Percentiles rank a stretch among this genome's conserved stretches.
Conservation (phyloP, 2,113 vertebrate species). For the Rousettus leschenaultii region DNA sequence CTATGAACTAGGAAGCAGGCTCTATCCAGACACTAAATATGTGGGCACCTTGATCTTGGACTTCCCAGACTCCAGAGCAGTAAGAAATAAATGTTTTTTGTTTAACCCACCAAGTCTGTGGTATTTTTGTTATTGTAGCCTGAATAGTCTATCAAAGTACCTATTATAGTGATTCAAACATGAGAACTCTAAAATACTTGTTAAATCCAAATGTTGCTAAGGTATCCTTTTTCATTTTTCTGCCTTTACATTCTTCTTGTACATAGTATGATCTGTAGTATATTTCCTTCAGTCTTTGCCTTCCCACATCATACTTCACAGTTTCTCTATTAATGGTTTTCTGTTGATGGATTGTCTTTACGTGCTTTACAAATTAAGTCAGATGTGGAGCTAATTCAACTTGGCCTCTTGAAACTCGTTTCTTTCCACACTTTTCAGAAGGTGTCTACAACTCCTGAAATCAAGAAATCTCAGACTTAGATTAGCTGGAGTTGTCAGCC, state of each 20-base stretch:
- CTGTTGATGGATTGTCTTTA: background rate
- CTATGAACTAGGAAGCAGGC: background rate
- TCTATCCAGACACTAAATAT: background rate
- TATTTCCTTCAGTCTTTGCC: background rate
- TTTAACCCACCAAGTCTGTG: background rate
- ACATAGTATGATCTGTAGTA: background rate
- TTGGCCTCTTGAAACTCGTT: background rate
- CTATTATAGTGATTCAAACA: background rate
- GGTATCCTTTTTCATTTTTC: background rate
- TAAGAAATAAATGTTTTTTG: background rate
- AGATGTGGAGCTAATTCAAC: background rate
- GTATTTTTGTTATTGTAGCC: background rate
- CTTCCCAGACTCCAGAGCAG: background rate
- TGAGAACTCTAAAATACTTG: background rate
- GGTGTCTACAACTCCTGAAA: background rate
- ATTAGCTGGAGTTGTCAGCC: background rate
- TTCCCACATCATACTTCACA: background rate
- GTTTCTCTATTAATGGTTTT: background rate
- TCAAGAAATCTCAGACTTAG: slow-evolving; percentile 18
- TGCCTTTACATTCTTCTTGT: background rate
- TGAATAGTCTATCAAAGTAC: background rate
- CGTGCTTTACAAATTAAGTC: background rate
- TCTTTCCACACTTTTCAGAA: background rate
- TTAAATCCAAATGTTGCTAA: background rate
- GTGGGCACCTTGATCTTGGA: background rate